Base-by-base conservation (phyloP, 2,113 vertebrate genomes). In the Recurvirostra avosetta region DNA sequence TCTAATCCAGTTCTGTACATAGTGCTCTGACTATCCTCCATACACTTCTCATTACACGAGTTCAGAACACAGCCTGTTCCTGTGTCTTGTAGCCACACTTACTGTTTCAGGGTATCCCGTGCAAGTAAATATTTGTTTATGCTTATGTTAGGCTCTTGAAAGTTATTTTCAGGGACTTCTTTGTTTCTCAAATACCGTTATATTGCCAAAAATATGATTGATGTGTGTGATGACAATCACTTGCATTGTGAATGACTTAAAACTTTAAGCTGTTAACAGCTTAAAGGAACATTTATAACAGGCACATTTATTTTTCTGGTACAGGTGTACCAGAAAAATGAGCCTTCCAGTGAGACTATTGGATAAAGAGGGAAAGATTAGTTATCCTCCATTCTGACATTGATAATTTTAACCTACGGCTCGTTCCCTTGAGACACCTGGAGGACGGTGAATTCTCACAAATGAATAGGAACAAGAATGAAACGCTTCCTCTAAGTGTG, bases 21-120 rank as follows among this genome's bases (percentile, higher is more conserved):
- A 8, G 58, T 6, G 65, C 63, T 70, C 41, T 22, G 41, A 1
- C 27, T 61, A 8, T 22, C 22, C 34, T 40, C 40, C 32, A 2
- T 21, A 6, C 27, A 0, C 34, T 11, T 20, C 30, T 55, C 15
- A 5, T 5, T 4, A 2, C 34, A 15, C 0, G 18, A 38, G 26
- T 15, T 56, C 47, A 8, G 61, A 6, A 1, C 43, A 3, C 72
- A 78, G 66, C 27, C 83, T 27, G 27, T 3, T 59, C 26, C 63
- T 15, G 32, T 0, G 4, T 11, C 34, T 32, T 29, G 61, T 5
- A 40, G 63, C 52, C 47, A 26, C 34, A 1, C 56, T 92, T 92
- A 85, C 74, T 27, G 18, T 8, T 5, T 0, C 85, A 32, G 68
- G 12, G 43, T 19, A 10, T 30, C 76, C 72, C 8, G 1, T 53